Conservation (phyloP, 2,797 vertebrate species). For the Pseudomugil tenellus region DNA sequence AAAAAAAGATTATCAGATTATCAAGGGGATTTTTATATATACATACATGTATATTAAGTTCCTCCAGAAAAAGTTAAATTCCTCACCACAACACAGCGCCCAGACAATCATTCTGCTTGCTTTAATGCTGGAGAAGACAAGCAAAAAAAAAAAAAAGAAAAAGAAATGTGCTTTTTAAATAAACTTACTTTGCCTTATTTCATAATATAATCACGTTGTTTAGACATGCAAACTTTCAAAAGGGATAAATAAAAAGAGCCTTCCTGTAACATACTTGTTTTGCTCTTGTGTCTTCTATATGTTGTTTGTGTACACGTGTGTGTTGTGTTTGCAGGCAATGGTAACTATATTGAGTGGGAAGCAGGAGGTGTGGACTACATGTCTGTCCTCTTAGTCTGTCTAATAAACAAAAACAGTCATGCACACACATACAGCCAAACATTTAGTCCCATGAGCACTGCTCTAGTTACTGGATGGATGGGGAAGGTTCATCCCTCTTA, state of each 20-base stretch:
- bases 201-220: background rate
- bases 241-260: conserved; percentile 35
- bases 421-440: conserved; percentile 27
- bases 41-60: too few species aligned
- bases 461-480: conserved; percentile 39
- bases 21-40: too few species aligned
- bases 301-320: background rate
- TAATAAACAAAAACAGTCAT: conserved; percentile 20
- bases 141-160: too few species aligned
- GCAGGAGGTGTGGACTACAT: conserved; percentile 34
- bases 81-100: too few species aligned
- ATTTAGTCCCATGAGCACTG: conserved; percentile 38
- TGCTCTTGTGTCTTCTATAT: conserved; percentile 2
- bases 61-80: too few species aligned
- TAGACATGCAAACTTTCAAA: conserved; percentile 8
- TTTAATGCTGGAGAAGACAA: too few species aligned
- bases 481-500: conserved; percentile 28
- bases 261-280: conserved; percentile 33
- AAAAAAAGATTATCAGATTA: too few species aligned
- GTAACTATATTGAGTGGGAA: conserved; percentile 50
- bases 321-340: conserved; percentile 2
- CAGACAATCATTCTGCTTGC: too few species aligned
- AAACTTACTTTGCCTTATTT: background rate
- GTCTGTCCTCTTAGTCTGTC: conserved; percentile 40
- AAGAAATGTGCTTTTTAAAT: too few species aligned